Percentiles rank a stretch among this genome's conserved stretches.
These are phyloP conservation scores for Glaucopsyche alexis DNA, from an alignment of 2,888 invertebrate species.

Conservation along the genomic window DNA sequence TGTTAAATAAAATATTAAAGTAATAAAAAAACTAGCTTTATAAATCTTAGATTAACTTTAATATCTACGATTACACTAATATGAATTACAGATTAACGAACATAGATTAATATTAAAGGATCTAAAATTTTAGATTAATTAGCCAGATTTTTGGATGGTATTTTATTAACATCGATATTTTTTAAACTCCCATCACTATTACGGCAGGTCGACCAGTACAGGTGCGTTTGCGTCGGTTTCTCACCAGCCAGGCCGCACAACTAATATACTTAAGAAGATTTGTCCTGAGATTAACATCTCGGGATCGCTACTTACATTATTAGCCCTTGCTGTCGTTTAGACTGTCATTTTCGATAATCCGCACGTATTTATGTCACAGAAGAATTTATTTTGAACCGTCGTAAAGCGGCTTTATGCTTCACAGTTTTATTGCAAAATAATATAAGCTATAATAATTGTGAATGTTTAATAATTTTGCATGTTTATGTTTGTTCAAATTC, in stretches of 20 bases:
- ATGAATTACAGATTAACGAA: neutral
- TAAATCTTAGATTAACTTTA: neutral
- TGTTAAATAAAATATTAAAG: neutral
- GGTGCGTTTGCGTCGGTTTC: conserved; percentile 67
- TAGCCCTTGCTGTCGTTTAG: conserved; percentile 35
- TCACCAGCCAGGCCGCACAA: conserved; percentile 51
- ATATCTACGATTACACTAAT: neutral
- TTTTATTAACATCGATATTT: neutral
- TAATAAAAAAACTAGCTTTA: neutral
- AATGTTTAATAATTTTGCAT: conserved; percentile 5
- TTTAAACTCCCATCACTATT: conserved; percentile 49
- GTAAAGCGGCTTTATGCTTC: conserved; percentile 1
- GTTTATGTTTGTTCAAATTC: conserved; percentile 1
- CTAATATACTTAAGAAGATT: conserved; percentile 58
- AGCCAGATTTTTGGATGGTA: neutral
- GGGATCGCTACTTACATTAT: conserved; percentile 40
- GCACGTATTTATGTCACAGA: conserved; percentile 37
- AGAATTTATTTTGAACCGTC: conserved; percentile 25
- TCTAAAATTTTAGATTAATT: neutral
- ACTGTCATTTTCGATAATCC: conserved; percentile 41
- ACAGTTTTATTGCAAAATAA: conserved; percentile 20
- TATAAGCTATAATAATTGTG: neutral
- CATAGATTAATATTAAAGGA: neutral
- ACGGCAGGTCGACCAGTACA: conserved; percentile 61
- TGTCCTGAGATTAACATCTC: conserved; percentile 54